Conservation (phyloP, 2,797 vertebrate species). For the Odontamblyopus rebecca region DNA sequence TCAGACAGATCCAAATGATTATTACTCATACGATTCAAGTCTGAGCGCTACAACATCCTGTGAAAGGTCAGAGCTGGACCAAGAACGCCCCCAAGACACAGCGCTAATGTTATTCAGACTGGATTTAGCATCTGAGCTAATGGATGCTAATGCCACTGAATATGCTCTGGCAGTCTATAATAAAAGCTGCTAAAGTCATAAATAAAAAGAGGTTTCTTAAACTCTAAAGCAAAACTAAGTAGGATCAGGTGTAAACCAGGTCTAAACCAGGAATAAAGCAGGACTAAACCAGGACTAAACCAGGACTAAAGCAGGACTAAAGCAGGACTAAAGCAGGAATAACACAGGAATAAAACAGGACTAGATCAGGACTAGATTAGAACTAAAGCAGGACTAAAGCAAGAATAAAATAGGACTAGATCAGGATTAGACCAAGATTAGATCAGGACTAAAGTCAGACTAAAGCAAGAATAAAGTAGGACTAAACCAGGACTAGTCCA, state of each 20-base stretch:
- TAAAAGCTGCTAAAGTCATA: neutral
- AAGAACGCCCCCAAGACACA: neutral
- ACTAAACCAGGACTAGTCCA: no score
- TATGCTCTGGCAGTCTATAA: neutral
- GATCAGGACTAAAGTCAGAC: no score
- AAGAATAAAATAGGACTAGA: no score
- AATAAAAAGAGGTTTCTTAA: neutral
- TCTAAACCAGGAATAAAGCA: neutral
- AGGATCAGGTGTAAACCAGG: neutral
- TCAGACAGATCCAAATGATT: neutral
- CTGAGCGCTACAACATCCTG: neutral
- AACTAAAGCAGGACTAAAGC: no score
- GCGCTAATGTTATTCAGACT: slow-evolving; percentile 3
- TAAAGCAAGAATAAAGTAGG: no score
- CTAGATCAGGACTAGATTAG: no score
- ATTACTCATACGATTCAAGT: slow-evolving; percentile 3
- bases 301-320: no score
- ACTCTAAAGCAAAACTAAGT: neutral
- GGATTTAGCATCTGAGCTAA: slow-evolving; percentile 2
- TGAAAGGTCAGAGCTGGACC: slow-evolving; percentile 5
- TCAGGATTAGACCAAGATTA: no score
- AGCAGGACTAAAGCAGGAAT: no score
- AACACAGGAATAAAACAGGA: no score
- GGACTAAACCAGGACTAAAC: neutral
- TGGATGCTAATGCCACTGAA: slow-evolving; percentile 15